Base-by-base conservation (phyloP, 2,797 vertebrate genomes). In the Enteromius radiatus region DNA sequence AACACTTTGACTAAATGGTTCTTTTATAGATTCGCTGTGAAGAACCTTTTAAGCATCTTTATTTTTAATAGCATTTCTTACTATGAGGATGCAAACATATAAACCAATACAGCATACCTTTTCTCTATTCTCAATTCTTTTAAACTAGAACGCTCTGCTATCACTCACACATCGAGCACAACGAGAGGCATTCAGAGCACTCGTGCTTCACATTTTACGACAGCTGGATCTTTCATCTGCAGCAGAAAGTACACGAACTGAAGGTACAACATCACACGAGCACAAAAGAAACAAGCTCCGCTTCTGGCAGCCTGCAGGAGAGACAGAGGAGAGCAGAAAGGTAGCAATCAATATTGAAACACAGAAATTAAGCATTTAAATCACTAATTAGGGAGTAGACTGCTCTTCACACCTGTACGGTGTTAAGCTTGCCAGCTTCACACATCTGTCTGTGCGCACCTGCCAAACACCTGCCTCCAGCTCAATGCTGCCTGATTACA, bases 401-500 rank as follows among this genome's bases (percentile, higher is more conserved):
- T 89, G 81, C 88, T 90, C 86, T 88, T 86, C 94, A 94, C 95
- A 95, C 95, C 95, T 95, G 95, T 95, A 94, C 89, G 86, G 90
- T 56, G 81, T 78, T 12, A 88, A 89, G 92, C 88, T 91, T 92
- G 94, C 94, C 94, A 95, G 89, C 88, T 85, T 92, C 91, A 92
- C 96, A 97, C 97, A 98, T 98, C 97, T 99, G 98, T 95, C 95
- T 93, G 93, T 91, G 92, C 96, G 96, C 98, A 99, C 98, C 98
- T 99, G 97, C 98, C 98, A 98, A 96, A 91, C 98, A 99, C 97
- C 97, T 99, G 97, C 95, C 97, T 94, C 68, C 93, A 89, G 95
- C 95, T 99, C 98, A 99, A 99, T 99, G 96, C 96, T 90, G 96
- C 97, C 95, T 99, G 98, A 99, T 99, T 99, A 96, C 97, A 96